Evolutionary conservation across 1,140 invertebrate species (phyloP).

Genomic region (Brachionus rotundiformis): DNA sequence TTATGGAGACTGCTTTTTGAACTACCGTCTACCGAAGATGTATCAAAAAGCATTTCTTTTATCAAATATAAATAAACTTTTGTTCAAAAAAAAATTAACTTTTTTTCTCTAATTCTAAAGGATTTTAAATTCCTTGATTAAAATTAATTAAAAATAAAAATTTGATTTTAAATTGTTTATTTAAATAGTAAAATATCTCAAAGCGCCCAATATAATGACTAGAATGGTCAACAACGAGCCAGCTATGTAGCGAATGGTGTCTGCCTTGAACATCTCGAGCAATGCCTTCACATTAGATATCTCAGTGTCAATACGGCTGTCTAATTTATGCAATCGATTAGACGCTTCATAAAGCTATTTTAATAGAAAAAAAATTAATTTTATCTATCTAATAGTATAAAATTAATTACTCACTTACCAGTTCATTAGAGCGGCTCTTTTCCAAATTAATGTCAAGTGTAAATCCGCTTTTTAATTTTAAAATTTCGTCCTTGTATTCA

Average conservation of each 20-base stretch:
- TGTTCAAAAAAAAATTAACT: neutral
- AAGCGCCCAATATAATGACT: conserved; percentile 42
- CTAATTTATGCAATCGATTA: conserved; percentile 57
- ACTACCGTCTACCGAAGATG: neutral
- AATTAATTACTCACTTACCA: too few species aligned
- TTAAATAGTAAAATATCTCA: conserved; percentile 40
- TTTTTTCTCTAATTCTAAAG: neutral
- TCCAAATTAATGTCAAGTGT: conserved; percentile 63
- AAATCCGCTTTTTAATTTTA: conserved; percentile 60
- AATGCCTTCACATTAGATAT: conserved; percentile 57
- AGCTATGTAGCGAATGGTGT: conserved; percentile 45
- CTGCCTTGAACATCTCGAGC: conserved; percentile 38
- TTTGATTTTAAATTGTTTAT: neutral
- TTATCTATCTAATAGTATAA: too few species aligned
- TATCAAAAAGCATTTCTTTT: conserved; percentile 39
- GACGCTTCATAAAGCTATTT: conserved; percentile 58
- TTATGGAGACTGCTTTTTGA: neutral
- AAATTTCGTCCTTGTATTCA: conserved; percentile 57
- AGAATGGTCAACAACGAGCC: conserved; percentile 36
- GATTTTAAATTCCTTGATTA: conserved; percentile 14
- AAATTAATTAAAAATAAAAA: conserved; percentile 10
- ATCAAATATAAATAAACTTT: neutral
- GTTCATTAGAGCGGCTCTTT: conserved; percentile 60
- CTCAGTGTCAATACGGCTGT: conserved; percentile 62
- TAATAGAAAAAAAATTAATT: neutral